Conservation (phyloP, 2,113 vertebrate species). For the Peromyscus maniculatus region DNA sequence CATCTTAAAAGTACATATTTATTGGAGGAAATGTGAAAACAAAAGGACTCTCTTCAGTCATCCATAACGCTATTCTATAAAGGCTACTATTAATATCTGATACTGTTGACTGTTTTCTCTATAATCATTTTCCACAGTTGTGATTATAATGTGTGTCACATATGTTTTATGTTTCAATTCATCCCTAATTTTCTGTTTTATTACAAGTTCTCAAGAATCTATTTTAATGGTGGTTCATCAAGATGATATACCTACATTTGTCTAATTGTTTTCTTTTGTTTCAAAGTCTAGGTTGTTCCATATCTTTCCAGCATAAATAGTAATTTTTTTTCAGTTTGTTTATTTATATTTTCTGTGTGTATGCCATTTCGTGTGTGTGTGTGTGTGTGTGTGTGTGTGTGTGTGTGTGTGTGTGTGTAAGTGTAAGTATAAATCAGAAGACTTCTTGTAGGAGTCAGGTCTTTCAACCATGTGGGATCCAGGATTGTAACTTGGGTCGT, state of each 20-base stretch:
- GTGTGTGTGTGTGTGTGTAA: background rate
- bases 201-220: conserved; percentile 7
- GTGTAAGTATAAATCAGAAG: background rate
- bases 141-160: conserved; percentile 35
- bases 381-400: background rate
- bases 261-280: conserved; percentile 28
- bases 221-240: conserved; percentile 43
- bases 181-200: conserved; percentile 35
- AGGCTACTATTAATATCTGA: conserved; percentile 38
- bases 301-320: conserved; percentile 11
- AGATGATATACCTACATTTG: background rate
- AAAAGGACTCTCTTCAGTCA: background rate
- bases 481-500: background rate
- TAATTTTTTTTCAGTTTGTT: background rate
- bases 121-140: conserved; percentile 55
- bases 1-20: background rate
- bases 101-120: conserved; percentile 52
- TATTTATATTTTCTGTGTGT: background rate
- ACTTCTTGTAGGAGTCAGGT: background rate
- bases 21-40: conserved; percentile 44
- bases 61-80: conserved; percentile 34
- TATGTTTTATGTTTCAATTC: conserved; percentile 1
- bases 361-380: background rate
- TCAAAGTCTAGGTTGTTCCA: background rate
- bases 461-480: background rate